phyloP scores from a whole-genome alignment of 2,113 vertebrate species.

The Prochilodus magdalenae region DNA sequence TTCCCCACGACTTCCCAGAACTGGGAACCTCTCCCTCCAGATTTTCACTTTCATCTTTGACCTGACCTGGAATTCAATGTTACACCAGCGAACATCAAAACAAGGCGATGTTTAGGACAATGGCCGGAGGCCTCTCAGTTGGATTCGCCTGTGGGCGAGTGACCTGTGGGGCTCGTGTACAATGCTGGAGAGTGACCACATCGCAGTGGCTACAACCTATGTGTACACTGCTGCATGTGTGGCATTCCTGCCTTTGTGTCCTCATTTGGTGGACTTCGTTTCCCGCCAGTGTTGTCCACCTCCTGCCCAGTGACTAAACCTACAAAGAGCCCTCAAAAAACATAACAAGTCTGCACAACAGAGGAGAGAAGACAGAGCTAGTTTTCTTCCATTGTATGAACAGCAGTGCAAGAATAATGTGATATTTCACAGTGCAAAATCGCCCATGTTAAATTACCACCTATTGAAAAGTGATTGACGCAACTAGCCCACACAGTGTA shows the following conservation, averaged over 20 bases:
- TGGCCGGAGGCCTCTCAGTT: conserved; percentile 15
- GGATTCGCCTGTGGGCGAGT: conserved; percentile 9
- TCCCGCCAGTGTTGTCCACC: conserved; percentile 47
- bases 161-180: conserved; percentile 42
- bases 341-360: background rate
- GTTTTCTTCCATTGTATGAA: background rate
- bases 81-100: conserved; percentile 36
- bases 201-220: conserved; percentile 63
- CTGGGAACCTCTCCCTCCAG: background rate
- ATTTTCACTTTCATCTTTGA: conserved; percentile 39
- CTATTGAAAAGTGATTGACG: conserved; percentile 9
- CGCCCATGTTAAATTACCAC: conserved; percentile 20
- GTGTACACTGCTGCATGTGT: conserved; percentile 69
- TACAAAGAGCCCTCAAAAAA: conserved; percentile 41
- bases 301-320: conserved; percentile 36
- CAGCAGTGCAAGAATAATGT: background rate
- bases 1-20: background rate
- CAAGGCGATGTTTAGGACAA: conserved; percentile 27
- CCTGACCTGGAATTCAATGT: conserved; percentile 44
- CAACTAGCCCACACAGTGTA: conserved; percentile 26
- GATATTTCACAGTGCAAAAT: conserved; percentile 19
- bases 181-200: conserved; percentile 46
- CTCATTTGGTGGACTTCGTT: conserved; percentile 59
- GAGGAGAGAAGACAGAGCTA: background rate
- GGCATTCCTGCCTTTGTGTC: conserved; percentile 71